Percentiles rank a stretch among this genome's conserved stretches.
Evolutionary conservation across 2,888 invertebrate species (phyloP).

Genomic region (Platycnemis pennipes): DNA sequence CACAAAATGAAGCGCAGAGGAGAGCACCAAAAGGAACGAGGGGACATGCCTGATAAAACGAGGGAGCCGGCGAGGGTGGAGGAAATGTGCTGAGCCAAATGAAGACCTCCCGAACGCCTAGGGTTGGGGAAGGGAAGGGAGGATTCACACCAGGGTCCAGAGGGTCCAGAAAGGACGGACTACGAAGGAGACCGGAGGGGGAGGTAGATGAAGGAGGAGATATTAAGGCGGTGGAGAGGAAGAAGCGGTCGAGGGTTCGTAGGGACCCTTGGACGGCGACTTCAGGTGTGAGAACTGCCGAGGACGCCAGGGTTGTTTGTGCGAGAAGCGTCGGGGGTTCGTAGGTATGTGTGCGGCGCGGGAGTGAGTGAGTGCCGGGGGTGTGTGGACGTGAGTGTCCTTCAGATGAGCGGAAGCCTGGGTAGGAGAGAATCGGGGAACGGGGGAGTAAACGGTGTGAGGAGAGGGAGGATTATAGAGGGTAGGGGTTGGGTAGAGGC

Average conservation of each 20-base stretch:
- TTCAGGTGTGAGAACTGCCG: neutral
- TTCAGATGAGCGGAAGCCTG: conserved; percentile 20
- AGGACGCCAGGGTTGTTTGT: neutral
- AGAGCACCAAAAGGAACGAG: neutral
- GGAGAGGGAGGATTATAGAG: neutral
- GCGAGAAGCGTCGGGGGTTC: neutral
- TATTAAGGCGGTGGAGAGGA: too few species aligned
- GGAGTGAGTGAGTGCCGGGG: neutral
- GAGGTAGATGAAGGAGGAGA: too few species aligned
- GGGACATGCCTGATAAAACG: neutral
- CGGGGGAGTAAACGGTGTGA: neutral
- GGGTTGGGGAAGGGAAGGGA: neutral
- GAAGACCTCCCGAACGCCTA: neutral
- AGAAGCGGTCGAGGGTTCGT: too few species aligned
- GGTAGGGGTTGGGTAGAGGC: neutral
- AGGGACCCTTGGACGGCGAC: neutral
- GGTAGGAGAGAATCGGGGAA: neutral
- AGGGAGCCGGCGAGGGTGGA: neutral
- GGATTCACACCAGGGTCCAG: neutral
- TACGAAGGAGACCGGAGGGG: too few species aligned
- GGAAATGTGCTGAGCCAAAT: neutral
- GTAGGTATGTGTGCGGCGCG: neutral
- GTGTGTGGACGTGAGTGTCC: conserved; percentile 23
- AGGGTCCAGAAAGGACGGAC: neutral
- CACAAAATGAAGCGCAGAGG: too few species aligned